A percentile compares a stretch with the other conserved stretches of the same genome.
These are phyloP conservation scores for Malurus leucopterus DNA, from an alignment of 2,797 vertebrate genomes.

Conservation along the genomic window DNA sequence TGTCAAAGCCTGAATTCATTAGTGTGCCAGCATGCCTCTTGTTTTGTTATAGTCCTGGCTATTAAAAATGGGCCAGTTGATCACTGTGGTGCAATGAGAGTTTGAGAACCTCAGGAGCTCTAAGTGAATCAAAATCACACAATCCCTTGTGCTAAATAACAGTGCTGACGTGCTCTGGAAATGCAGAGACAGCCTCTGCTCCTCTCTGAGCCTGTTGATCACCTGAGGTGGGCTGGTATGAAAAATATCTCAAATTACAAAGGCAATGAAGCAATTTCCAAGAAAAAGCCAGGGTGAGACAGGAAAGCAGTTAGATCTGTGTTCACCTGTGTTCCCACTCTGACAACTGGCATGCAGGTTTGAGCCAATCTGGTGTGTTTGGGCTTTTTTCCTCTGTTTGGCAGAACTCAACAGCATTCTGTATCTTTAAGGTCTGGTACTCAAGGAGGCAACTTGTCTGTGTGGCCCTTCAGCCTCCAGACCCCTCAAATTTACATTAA, in stretches of 20 bases:
- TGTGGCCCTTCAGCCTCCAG: neutral
- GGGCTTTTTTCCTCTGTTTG: neutral
- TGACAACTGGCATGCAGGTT: neutral
- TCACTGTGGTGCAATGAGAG: neutral
- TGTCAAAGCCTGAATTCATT: neutral
- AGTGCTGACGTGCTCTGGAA: neutral
- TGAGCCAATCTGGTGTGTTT: neutral
- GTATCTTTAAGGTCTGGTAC: neutral
- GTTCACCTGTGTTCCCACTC: neutral
- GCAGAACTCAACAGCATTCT: neutral
- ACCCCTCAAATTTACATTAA: neutral
- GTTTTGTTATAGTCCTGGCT: conserved; percentile 1
- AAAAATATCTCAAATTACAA: neutral
- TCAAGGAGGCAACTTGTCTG: neutral
- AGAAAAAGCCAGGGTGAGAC: neutral
- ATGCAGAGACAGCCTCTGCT: neutral
- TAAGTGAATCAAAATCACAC: neutral
- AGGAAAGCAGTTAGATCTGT: neutral
- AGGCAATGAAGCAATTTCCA: neutral
- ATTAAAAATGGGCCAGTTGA: neutral
- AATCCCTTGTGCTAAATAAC: conserved; percentile 7
- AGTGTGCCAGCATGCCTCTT: neutral
- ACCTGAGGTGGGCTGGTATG: neutral
- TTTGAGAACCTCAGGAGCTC: neutral
- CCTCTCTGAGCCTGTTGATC: neutral